phyloP scores from a whole-genome alignment of 2,888 invertebrate species.

The Cremastinae sp. region DNA sequence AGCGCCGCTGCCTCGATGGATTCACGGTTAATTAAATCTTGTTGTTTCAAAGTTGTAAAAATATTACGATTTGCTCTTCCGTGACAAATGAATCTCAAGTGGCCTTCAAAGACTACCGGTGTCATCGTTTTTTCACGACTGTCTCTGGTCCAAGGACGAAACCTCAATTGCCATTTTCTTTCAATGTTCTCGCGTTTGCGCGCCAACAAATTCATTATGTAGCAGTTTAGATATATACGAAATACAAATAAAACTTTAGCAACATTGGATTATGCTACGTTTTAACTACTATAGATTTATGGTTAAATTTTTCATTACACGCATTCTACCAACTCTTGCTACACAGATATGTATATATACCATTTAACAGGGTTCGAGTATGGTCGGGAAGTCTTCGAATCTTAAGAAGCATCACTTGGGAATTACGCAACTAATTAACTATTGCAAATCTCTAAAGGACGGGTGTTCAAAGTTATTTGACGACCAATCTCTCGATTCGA shows the following conservation, averaged over 20 bases:
- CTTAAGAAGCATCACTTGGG: constrained; percentile 1
- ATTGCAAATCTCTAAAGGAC: constrained; percentile 11
- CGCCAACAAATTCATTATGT: constrained; percentile 28
- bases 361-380: not conserved
- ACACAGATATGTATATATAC: not conserved
- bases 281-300: constrained; percentile 34
- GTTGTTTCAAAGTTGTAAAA: constrained; percentile 14
- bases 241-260: constrained; percentile 25
- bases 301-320: constrained; percentile 48
- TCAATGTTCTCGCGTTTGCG: constrained; percentile 10
- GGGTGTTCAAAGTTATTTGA: constrained; percentile 22
- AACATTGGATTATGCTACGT: constrained; percentile 47
- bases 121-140: not conserved
- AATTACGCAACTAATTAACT: constrained; percentile 8
- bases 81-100: constrained; percentile 8
- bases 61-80: constrained; percentile 31
- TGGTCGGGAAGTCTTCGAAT: too few relatives aligned
- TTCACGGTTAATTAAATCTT: constrained; percentile 49
- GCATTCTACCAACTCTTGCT: constrained; percentile 27
- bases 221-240: constrained; percentile 14
- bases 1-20: constrained; percentile 29
- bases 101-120: constrained; percentile 12
- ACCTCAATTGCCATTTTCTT: constrained; percentile 5
- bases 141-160: constrained; percentile 13
- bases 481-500: constrained; percentile 20